Evolutionary conservation across 1,140 invertebrate species (phyloP), one percentile per base, ranked within the genome.

Genomic region (Argopecten irradians): DNA sequence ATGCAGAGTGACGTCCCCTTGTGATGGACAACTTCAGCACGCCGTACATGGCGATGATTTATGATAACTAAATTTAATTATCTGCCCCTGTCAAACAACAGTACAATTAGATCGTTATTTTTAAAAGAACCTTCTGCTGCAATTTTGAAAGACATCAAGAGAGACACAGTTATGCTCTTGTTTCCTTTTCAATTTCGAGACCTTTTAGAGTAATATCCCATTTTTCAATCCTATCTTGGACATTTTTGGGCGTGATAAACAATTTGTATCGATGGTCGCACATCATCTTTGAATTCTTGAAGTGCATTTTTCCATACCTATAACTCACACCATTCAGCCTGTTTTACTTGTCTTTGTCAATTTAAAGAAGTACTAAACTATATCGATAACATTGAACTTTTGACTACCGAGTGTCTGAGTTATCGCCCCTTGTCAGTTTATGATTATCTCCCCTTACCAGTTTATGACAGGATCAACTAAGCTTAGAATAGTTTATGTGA

Each of bases 341-440:
- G 36, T 22, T 55, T 55, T 22, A 19, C 43, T 55, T 55, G 43
- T 11, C 43, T n/a, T 0, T 71, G n/a, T 22, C 3, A 46, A 46
- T 14, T 19, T 19, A 2, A 19, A 19, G 13, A 46, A 46, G 19
- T 46, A 46, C 5, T 46, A 46, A 11, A 46, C 43, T 46, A 46
- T 46, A 2, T 46, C 5, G 55, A 28, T 7, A 5, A n/a, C 13
- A 71, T 71, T 71, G n/a, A 71, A 71, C 13, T n/a, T 8, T 16
- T 71, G 3, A 46, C 1, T 71, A 28, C 2, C 28, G n/a, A n/a
- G 8, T 71, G 5, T 71, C 5, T 71, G 55, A 71, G 0, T 71
- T 71, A 71, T 71, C 55, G n/a, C 55, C 55, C 55, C 55, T 71
- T 71, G 55, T 71, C n/a, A 19, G 43, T 46, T 46, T 46, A 46